These are phyloP conservation scores for Episyrphus balteatus DNA, from an alignment of 1,140 invertebrate genomes.

Conservation along the genomic window DNA sequence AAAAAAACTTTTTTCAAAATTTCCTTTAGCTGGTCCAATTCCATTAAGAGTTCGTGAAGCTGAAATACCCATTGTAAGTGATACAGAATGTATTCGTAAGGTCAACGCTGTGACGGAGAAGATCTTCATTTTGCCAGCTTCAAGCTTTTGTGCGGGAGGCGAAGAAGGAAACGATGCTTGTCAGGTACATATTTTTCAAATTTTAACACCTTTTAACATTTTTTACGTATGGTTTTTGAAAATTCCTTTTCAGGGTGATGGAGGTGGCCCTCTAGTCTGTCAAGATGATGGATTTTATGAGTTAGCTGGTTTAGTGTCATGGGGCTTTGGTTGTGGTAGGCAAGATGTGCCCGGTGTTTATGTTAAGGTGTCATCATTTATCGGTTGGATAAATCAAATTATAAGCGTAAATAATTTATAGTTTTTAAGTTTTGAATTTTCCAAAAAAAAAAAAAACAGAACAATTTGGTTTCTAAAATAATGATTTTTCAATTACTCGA, in stretches of 20 bases:
- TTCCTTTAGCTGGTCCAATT: slow-evolving; percentile 70
- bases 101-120: slow-evolving; percentile 90
- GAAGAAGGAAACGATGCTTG: slow-evolving; percentile 88
- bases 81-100: slow-evolving; percentile 81
- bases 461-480: not conserved
- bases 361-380: slow-evolving; percentile 87
- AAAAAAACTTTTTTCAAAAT: no score
- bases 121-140: slow-evolving; percentile 82
- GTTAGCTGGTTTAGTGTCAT: slow-evolving; percentile 75
- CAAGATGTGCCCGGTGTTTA: slow-evolving; percentile 85
- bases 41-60: slow-evolving; percentile 79
- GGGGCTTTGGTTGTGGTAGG: slow-evolving; percentile 80
- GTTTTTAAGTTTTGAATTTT: slow-evolving; percentile 14
- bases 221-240: not conserved
- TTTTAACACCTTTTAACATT: not conserved
- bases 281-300: slow-evolving; percentile 88
- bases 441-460: slow-evolving; percentile 3
- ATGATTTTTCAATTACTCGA: no score
- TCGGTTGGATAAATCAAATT: slow-evolving; percentile 95
- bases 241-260: slow-evolving; percentile 57
- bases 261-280: slow-evolving; percentile 82
- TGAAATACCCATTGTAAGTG: slow-evolving; percentile 85
- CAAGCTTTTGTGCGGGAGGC: slow-evolving; percentile 86
- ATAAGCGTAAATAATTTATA: slow-evolving; percentile 88
- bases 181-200: slow-evolving; percentile 51